Conservation (phyloP, 2,113 vertebrate genomes). For the Cyprinodon tularosa region DNA sequence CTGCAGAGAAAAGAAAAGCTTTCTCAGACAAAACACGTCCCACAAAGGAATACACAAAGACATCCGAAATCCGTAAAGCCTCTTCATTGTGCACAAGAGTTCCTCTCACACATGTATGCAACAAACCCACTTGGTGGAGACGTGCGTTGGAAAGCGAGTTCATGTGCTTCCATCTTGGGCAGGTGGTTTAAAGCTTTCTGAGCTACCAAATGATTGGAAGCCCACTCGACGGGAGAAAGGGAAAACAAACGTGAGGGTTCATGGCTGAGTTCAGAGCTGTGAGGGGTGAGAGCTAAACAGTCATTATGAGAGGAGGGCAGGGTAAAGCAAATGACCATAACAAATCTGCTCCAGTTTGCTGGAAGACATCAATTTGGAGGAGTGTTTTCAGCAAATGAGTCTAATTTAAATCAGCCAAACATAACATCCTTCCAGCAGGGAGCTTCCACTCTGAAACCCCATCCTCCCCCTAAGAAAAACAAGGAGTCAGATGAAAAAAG, state of each 20-base stretch:
- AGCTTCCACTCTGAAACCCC: slow-evolving; percentile 28
- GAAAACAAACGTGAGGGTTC: slow-evolving; percentile 23
- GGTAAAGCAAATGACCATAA: slow-evolving; percentile 69
- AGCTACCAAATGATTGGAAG: slow-evolving; percentile 1
- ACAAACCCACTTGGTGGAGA: slow-evolving; percentile 17
- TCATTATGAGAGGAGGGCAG: slow-evolving; percentile 66
- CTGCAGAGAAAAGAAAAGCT: slow-evolving; percentile 41
- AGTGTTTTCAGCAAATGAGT: slow-evolving; percentile 56
- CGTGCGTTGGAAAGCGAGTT: slow-evolving; percentile 6
- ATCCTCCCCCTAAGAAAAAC: slow-evolving; percentile 50
- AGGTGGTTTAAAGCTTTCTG: neutral
- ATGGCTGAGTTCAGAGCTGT: slow-evolving; percentile 34
- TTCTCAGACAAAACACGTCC: slow-evolving; percentile 57
- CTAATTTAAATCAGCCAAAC: slow-evolving; percentile 70
- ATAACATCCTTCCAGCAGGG: slow-evolving; percentile 46
- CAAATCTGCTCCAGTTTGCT: slow-evolving; percentile 74
- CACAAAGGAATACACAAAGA: slow-evolving; percentile 59
- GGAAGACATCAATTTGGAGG: slow-evolving; percentile 68
- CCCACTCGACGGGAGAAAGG: slow-evolving; percentile 5
- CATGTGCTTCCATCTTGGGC: neutral
- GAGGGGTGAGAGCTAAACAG: slow-evolving; percentile 55
- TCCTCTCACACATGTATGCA: slow-evolving; percentile 16
- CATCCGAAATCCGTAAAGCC: slow-evolving; percentile 41
- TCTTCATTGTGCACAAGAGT: slow-evolving; percentile 6
- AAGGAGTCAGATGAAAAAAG: slow-evolving; percentile 59